Evolutionary conservation across 2,888 invertebrate species (phyloP), one percentile per base, ranked within the genome.

Genomic region (Andrena flavipes): DNA sequence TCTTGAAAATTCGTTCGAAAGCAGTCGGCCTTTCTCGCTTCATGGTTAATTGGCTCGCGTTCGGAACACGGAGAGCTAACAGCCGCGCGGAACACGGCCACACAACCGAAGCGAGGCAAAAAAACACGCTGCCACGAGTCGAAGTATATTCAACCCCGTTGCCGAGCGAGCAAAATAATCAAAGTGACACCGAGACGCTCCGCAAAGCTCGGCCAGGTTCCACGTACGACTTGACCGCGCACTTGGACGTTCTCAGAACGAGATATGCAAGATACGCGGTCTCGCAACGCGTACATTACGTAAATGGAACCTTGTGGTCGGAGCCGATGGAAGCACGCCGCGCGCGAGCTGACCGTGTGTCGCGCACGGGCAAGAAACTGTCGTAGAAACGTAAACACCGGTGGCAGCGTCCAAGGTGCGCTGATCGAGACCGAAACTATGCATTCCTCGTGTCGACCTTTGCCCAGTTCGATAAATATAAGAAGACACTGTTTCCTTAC

Each of bases 261-360:
- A 56, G 82, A 82, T 71, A 77, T 62, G 83, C 62, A 65, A 70
- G 77, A 69, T 77, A 74, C 30, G 82, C 76, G 71, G 63, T 74
- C 83, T 78, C 83, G 83, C 74, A 74, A 74, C 83, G 54, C 77
- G 83, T 59, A 49, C 65, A 83, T 83, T 83, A 83, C 83, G 83
- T 83, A 83, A 83, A 83, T 78, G 70, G 62, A 82, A 73, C 69
- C 73, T 82, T 82, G 83, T 74, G 83, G 83, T 83, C 74, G 83
- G 64, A 74, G 71, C 78, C 69, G 60, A 68, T 59, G 83, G 74
- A 59, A 67, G 82, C 77, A 60, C 77, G 65, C 42, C 62, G 64
- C 48, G 2, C 56, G 56, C 23, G 2, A 3, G 54, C 51, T 20
- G 51, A 20, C n/a, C 23, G 54, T 10, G 20, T 23, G 2, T 8